Evolutionary conservation across 2,113 vertebrate species (phyloP), one percentile per base, ranked within the genome.

Genomic region (Microcebus tavaratra): DNA sequence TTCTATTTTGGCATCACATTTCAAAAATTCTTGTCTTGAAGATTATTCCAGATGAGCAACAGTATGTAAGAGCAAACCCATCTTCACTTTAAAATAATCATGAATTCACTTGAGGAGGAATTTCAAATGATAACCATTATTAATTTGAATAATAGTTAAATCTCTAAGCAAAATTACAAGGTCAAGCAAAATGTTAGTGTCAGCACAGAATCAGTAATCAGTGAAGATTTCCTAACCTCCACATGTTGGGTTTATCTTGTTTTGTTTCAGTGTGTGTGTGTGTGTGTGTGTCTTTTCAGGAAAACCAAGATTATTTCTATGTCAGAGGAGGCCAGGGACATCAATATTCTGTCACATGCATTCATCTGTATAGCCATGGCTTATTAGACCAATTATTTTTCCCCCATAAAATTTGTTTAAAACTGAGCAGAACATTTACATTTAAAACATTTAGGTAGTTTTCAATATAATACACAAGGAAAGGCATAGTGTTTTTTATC

Each of bases 1-100:
- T 63, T 84, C 15, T 85, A 20, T 91, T 84, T 89, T n/a, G 65
- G 14, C 65, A 76, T 27, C 39, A 10, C 67, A 85, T 76, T 86
- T 86, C 50, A 88, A 89, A 61, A 85, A 85, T 68, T 91, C 39
- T 91, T 94, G 50, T n/a, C 20, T 55, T 6, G 42, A 84, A 85
- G 39, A 85, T 79, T 91, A 80, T 91, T 93, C 48, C 59, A 76
- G 29, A 45, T 80, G 57, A 55, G 55, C 42, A 67, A 45, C 2
- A 88, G 25, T 84, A 83, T 81, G 9, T 68, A 89, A 75, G 17
- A 61, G 53, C n/a, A 95, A 55, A 80, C 0, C 2, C 61, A n/a
- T 85, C 57, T 81, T 91, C 23, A n/a, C 6, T 63, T 94, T 53
- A 70, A 63, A 91, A 70, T 70, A 68, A 81, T 80, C 31, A 80